Percentiles rank a stretch among this genome's conserved stretches.
Conservation (phyloP, 1,140 invertebrate genomes). For the Aradophagus sp. region DNA sequence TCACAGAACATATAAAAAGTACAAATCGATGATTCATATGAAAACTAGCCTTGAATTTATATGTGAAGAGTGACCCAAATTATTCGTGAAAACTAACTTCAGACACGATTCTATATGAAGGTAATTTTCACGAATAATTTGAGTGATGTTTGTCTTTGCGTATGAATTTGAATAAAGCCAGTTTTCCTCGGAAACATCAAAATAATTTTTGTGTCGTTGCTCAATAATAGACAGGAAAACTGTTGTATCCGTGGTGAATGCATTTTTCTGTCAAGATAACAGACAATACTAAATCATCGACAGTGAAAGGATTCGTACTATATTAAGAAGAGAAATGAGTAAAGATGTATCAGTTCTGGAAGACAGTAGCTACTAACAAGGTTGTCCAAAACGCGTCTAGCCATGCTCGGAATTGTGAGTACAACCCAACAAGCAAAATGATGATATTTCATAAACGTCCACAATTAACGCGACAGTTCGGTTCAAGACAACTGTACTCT, state of each 20-base stretch:
- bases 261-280: slow-evolving; percentile 46
- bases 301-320: slow-evolving; percentile 72
- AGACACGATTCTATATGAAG: too few relatives aligned
- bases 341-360: slow-evolving; percentile 72
- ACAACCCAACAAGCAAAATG: slow-evolving; percentile 26
- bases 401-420: slow-evolving; percentile 67
- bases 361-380: slow-evolving; percentile 55
- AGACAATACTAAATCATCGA: slow-evolving; percentile 63
- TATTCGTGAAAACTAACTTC: too few relatives aligned
- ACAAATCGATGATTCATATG: too few relatives aligned
- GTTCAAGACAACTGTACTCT: too few relatives aligned
- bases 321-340: slow-evolving; percentile 72
- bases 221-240: slow-evolving; percentile 46
- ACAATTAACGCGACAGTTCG: too few relatives aligned
- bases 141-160: too few relatives aligned
- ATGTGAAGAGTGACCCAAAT: too few relatives aligned
- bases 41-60: too few relatives aligned
- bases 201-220: slow-evolving; percentile 50
- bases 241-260: slow-evolving; percentile 48
- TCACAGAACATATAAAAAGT: too few relatives aligned
- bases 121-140: too few relatives aligned
- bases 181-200: slow-evolving; percentile 15
- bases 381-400: slow-evolving; percentile 35
- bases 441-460: slow-evolving; percentile 8
- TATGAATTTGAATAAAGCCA: slow-evolving; percentile 2